A percentile compares a stretch with the other conserved stretches of the same genome.
Evolutionary conservation across 2,888 invertebrate genomes (phyloP).

Genomic region (Cheilosia pagana): DNA sequence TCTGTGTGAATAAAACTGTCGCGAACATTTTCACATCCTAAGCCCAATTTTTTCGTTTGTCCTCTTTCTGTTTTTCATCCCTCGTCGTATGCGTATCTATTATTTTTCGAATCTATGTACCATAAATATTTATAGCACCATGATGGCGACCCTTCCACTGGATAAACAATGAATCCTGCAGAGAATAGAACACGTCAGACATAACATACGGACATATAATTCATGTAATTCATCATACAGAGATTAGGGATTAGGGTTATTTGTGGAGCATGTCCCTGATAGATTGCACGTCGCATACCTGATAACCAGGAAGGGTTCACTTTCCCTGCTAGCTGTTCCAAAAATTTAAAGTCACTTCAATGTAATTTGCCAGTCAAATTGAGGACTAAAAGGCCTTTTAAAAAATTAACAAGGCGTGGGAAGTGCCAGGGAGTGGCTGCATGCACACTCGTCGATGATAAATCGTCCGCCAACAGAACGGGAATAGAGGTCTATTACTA

Average conservation of each 20-base stretch:
- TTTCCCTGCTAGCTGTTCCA: too few species aligned
- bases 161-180: not conserved
- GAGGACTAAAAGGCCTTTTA: not conserved
- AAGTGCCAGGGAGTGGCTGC: not conserved
- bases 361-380: conserved; percentile 5
- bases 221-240: conserved; percentile 25
- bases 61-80: not conserved
- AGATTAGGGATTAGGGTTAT: conserved; percentile 10
- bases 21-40: too few species aligned
- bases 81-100: not conserved
- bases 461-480: not conserved
- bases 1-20: too few species aligned
- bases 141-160: not conserved
- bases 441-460: not conserved
- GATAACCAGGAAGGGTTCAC: not conserved
- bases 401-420: not conserved
- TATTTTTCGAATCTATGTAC: not conserved
- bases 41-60: not conserved
- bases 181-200: not conserved
- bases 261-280: conserved; percentile 8
- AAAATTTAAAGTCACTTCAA: conserved; percentile 2
- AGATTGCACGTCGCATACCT: not conserved
- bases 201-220: conserved; percentile 3
- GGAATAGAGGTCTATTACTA: not conserved
- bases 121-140: conserved; percentile 1